phyloP scores from a whole-genome alignment of 2,113 vertebrate species.

The Microtus pennsylvanicus region DNA sequence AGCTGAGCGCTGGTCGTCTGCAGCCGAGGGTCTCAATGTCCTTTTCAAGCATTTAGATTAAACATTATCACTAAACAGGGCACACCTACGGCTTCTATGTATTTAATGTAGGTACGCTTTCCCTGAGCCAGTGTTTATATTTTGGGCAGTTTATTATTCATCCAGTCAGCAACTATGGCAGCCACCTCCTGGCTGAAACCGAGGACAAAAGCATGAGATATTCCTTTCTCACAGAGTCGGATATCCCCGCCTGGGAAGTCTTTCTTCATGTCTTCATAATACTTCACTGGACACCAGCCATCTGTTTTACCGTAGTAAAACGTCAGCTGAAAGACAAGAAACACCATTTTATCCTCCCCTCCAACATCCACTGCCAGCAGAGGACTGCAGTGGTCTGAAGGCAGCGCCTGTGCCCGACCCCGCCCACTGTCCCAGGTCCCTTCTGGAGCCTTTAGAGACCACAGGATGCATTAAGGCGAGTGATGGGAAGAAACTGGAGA shows the following conservation, averaged over 20 bases:
- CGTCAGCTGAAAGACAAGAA: slow-evolving; percentile 85
- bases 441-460: background rate
- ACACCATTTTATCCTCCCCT: background rate
- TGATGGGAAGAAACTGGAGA: background rate
- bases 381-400: no score
- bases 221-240: slow-evolving; percentile 91
- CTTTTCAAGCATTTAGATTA: slow-evolving; percentile 74
- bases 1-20: background rate
- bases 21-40: slow-evolving; percentile 70
- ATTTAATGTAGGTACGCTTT: background rate
- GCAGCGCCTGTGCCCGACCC: no score
- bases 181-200: no score
- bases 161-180: no score
- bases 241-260: slow-evolving; percentile 94
- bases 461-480: fast-evolving
- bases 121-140: background rate
- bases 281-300: slow-evolving; percentile 93
- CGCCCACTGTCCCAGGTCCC: fast-evolving
- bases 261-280: slow-evolving; percentile 93
- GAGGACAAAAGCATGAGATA: no score
- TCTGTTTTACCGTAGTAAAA: slow-evolving; percentile 96
- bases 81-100: background rate
- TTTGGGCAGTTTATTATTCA: no score
- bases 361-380: no score
- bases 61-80: slow-evolving; percentile 57